Evolutionary conservation across 2,113 vertebrate species (phyloP), one percentile per base, ranked within the genome.

Genomic region (Amazona vittata): DNA sequence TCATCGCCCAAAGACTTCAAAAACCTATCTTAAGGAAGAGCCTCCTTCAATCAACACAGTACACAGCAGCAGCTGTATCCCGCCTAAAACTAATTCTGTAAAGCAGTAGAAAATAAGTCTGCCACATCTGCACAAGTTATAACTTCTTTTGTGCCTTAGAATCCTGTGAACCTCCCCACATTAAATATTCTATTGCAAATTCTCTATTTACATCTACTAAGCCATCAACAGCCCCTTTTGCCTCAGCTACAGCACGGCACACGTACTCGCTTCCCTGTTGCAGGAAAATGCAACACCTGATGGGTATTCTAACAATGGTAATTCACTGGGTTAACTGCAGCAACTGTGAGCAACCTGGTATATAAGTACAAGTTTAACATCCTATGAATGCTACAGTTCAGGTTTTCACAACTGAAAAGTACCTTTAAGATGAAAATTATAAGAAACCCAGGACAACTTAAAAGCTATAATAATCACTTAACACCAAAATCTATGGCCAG

Each of bases 251-350:
- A 55, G 44, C 39, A 37, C 14, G 53, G 31, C 41, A n/a, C 26
- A 35, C 2, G 29, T 3, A 9, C 18, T 31, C 1, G 0, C 60
- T 76, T 76, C 33, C 9, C 47, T 9, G 15, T 12, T 9, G 6
- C 52, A 73, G n/a, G 39, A 71, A 85, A 90, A 67, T 0, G 2
- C n/a, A 43, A 57, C 11, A 35, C 31, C 65, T 59, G 55, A 24
- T 29, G 67, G 13, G n/a, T 52, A 74, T 24, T 41, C 19, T 5
- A 59, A 19, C 16, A n/a, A 8, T 2, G 8, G 31, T 50, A 25
- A 33, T 50, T 65, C 18, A 31, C 10, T 29, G 31, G 35, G 62
- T 65, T 79, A 87, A 80, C 9, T 9, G 44, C 28, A 71, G n/a
- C 64, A 91, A 43, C 26, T 18, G 16, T 15, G 8, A 59, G 33